phyloP scores from a whole-genome alignment of 1,140 invertebrate genomes.

The Caerostris extrusa region DNA sequence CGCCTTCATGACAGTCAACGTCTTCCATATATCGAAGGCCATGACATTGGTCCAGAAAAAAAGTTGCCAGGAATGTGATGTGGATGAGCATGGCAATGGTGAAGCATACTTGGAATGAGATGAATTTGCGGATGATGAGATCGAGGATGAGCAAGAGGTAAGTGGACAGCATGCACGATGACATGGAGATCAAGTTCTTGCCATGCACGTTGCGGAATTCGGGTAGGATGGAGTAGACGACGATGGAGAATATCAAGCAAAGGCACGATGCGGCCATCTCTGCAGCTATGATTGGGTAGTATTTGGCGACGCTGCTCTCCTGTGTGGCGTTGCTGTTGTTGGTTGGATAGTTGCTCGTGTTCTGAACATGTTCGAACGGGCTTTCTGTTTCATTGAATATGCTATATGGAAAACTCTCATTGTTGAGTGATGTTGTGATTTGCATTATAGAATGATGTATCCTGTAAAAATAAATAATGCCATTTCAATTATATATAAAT shows the following conservation, averaged over 20 bases:
- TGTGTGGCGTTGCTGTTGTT: background rate
- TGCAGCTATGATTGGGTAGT: conserved; percentile 70
- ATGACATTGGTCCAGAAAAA: conserved; percentile 83
- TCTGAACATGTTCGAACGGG: background rate
- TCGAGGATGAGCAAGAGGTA: conserved; percentile 74
- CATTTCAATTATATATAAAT: no score
- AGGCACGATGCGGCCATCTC: conserved; percentile 72
- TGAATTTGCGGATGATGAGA: conserved; percentile 43
- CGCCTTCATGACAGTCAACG: conserved; percentile 74
- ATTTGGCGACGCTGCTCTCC: background rate
- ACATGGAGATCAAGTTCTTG: conserved; percentile 78
- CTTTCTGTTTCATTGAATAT: background rate
- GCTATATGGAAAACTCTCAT: background rate
- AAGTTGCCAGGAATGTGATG: conserved; percentile 83
- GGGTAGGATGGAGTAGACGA: conserved; percentile 76
- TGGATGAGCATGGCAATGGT: conserved; percentile 82
- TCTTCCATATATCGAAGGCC: conserved; percentile 80
- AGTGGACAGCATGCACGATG: conserved; percentile 65
- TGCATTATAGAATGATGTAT: background rate
- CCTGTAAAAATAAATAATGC: background rate
- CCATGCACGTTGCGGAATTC: conserved; percentile 78
- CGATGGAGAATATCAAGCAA: conserved; percentile 74
- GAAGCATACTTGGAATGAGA: conserved; percentile 80
- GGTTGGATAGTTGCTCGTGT: background rate
- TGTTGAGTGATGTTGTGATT: background rate